Percentiles rank a stretch among this genome's conserved stretches.
Conservation (phyloP, 2,888 invertebrate genomes). For the Cryptocephalus moraei region DNA sequence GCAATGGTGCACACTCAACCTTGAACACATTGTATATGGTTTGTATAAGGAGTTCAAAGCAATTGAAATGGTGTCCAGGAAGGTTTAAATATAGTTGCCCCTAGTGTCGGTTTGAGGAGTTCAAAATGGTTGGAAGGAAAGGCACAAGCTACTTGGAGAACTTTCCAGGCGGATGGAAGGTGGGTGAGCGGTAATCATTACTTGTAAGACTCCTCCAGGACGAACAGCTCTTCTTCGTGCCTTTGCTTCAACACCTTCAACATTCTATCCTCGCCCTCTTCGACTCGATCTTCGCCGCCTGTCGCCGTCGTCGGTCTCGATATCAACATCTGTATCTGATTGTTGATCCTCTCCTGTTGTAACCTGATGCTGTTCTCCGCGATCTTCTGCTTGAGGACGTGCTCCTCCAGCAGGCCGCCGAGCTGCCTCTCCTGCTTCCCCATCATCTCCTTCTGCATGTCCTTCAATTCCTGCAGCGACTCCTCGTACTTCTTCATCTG, state of each 20-base stretch:
- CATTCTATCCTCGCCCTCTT: constrained; percentile 26
- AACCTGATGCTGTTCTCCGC: constrained; percentile 49
- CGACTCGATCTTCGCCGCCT: constrained; percentile 14
- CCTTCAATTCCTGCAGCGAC: constrained; percentile 45
- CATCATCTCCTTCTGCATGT: constrained; percentile 46
- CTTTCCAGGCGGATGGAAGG: no score
- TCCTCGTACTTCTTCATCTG: constrained; percentile 55
- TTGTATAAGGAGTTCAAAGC: no score
- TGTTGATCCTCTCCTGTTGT: constrained; percentile 51
- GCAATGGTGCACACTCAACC: no score
- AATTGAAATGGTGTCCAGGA: no score
- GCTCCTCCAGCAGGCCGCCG: constrained; percentile 43
- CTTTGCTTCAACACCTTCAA: constrained; percentile 40
- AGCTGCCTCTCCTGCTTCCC: constrained; percentile 36
- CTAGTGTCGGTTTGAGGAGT: no score
- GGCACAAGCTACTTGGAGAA: no score
- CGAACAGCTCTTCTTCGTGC: constrained; percentile 50
- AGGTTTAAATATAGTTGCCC: no score
- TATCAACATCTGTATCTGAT: constrained; percentile 46
- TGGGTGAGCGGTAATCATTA: no score
- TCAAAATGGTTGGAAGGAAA: no score
- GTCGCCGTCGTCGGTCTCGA: constrained; percentile 12
- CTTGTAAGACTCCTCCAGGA: constrained; percentile 55
- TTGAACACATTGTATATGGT: no score
- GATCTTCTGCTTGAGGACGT: constrained; percentile 45